Base-by-base conservation (phyloP, 1,140 invertebrate genomes). In the Leptopilina clavipes region DNA sequence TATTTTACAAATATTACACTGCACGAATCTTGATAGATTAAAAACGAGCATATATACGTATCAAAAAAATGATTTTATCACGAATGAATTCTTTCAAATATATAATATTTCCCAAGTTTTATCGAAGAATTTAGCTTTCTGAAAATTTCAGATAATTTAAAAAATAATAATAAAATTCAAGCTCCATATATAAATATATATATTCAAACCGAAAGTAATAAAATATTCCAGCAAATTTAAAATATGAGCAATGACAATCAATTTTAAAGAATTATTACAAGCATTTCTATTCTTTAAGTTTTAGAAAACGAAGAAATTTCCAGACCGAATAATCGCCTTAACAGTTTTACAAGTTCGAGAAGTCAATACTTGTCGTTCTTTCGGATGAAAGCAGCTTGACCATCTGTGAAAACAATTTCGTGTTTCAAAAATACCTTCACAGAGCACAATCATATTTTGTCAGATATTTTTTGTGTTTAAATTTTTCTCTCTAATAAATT, bases 391-490 rank as follows among this genome's bases (percentile, higher is more conserved):
- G 59, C 25, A 31, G 22, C 59, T 65, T 65, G 59, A 65, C 59
- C 25, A 65, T 65, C 59, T 65, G 59, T n/a, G 25, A 65, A 65
- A 65, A 65, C 59, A 65, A 65, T 65, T 65, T 65, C 59, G 19
- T 31, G 59, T 65, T 37, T 65, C 59, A 31, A 31, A 7, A 65
- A 31, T 12, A n/a, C 59, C 25, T 8, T 12, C 37, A 31, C 19
- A 9, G 56, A 12, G 22, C 5, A 31, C 59, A 65, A 65, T 65
- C 59, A 65, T 65, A 65, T 65, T 37, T 65, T 65, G 22, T 65
- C 12, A 17, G 19, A 22, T 3, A 19, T 65, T 65, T 65, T n/a
- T 31, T 65, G 56, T 59, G 19, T 59, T 59, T 9, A 54, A 54
- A 31, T 7, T 37, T 65, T n/a, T 11, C 6, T 17, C 48, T 52